Evolutionary conservation across 2,797 vertebrate genomes (phyloP).

Genomic region (Xenops minutus): DNA sequence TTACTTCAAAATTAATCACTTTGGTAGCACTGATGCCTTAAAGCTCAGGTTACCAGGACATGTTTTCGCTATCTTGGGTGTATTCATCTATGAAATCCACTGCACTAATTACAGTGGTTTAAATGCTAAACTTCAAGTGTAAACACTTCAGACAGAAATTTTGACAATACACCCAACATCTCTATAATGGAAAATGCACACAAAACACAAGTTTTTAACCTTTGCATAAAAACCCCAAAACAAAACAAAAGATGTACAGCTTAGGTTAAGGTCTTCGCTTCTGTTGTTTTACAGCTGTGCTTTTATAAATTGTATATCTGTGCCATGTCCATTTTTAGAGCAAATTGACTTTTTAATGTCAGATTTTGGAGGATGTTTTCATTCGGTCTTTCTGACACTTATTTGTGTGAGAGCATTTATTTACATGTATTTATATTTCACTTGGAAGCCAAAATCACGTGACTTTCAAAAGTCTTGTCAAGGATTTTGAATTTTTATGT

Average conservation of each 20-base stretch:
- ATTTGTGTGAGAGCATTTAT: background rate
- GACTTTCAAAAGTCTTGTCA: background rate
- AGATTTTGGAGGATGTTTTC: background rate
- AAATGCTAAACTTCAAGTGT: background rate
- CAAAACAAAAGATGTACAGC: background rate
- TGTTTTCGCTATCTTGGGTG: background rate
- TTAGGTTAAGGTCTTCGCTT: background rate
- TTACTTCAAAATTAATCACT: background rate
- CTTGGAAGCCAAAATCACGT: background rate
- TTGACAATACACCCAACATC: background rate
- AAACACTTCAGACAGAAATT: background rate
- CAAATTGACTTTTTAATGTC: background rate
- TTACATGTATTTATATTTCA: background rate
- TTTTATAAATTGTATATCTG: background rate
- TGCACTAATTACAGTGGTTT: background rate
- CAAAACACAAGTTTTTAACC: background rate
- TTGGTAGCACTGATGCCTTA: background rate
- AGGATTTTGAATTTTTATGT: background rate
- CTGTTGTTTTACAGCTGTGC: background rate
- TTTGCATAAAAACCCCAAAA: background rate
- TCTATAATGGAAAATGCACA: background rate
- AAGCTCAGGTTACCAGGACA: background rate
- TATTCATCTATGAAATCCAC: background rate
- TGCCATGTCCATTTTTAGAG: background rate
- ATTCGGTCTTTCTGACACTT: background rate